These are phyloP conservation scores for Corythornis leucogaster DNA, from an alignment of 2,797 vertebrate species.

Conservation along the genomic window DNA sequence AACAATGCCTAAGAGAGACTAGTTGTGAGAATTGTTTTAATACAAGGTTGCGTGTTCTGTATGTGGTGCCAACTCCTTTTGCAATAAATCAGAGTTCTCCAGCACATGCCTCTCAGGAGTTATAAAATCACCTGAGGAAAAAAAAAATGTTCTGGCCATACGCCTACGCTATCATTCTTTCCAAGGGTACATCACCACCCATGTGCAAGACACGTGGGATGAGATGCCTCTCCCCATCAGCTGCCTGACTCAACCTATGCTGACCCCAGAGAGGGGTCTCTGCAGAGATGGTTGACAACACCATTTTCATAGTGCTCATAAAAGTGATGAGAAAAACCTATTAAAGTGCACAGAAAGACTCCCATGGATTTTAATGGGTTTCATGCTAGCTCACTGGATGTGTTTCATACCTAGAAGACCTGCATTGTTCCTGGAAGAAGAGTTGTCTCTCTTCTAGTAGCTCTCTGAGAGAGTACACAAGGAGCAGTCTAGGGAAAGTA, in stretches of 20 bases:
- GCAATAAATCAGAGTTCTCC: neutral
- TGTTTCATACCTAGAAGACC: neutral
- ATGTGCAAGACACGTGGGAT: rapidly evolving
- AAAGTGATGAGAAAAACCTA: neutral
- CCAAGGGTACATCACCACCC: neutral
- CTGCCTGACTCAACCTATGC: rapidly evolving
- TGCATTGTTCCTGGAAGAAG: neutral
- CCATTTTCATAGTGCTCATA: neutral
- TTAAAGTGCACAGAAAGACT: neutral
- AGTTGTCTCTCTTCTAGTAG: neutral
- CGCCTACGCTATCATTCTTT: neutral
- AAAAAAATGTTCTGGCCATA: neutral
- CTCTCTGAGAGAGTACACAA: neutral
- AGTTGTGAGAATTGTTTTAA: neutral
- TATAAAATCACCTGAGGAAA: conserved; percentile 22
- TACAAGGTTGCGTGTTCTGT: neutral
- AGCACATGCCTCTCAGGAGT: neutral
- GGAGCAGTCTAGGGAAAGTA: neutral
- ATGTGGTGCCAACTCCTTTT: neutral
- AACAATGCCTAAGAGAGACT: neutral
- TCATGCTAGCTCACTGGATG: neutral
- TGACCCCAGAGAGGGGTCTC: neutral
- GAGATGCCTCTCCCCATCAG: neutral
- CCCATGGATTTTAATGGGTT: neutral
- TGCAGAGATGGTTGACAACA: neutral